Base-by-base conservation (phyloP, 2,888 invertebrate genomes). In the Aproaerema taeniolella region DNA sequence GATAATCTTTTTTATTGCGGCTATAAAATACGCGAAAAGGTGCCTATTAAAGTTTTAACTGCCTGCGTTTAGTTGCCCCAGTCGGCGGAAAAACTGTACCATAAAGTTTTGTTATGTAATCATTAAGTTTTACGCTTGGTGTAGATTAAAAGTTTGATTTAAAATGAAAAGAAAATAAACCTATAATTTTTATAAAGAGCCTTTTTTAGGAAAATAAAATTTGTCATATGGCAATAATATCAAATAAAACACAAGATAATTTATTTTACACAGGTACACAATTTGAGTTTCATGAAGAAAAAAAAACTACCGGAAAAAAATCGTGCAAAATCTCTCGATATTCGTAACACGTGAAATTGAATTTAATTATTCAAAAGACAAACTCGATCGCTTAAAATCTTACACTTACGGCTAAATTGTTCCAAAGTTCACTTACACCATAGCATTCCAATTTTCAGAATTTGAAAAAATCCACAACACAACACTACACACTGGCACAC, bases 401-500 rank as follows among this genome's bases (percentile, higher is more conserved):
- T 25, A 12, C 9, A 34, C 34, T 34, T 34, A 34, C 34, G 20
- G 4, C 20, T n/a, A n/a, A n/a, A n/a, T n/a, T n/a, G n/a, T n/a
- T n/a, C n/a, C n/a, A n/a, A n/a, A n/a, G n/a, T n/a, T n/a, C n/a
- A 20, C 20, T 20, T 20, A 20, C 20, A 6, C 20, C n/a, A 25
- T 25, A 12, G 5, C 9, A 5, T 14, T 16, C n/a, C 15, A 7
- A 28, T 15, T 11, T 11, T 15, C 35, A n/a, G n/a, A 35, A 15
- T 35, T 15, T 24, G 11, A 14, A 37, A 29, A 38, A 34, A 34
- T 38, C 38, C 38, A 42, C 38, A 38, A 13, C 32, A 32, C 42
- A 39, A 36, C 24, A 25, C 51, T 59, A 58, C n/a, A 52, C 50
- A 47, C 49, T 53, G 61, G 53, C 61, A 57, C 52, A 56, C 20